phyloP scores from a whole-genome alignment of 1,140 invertebrate species.

The Drosophila ambigua region DNA sequence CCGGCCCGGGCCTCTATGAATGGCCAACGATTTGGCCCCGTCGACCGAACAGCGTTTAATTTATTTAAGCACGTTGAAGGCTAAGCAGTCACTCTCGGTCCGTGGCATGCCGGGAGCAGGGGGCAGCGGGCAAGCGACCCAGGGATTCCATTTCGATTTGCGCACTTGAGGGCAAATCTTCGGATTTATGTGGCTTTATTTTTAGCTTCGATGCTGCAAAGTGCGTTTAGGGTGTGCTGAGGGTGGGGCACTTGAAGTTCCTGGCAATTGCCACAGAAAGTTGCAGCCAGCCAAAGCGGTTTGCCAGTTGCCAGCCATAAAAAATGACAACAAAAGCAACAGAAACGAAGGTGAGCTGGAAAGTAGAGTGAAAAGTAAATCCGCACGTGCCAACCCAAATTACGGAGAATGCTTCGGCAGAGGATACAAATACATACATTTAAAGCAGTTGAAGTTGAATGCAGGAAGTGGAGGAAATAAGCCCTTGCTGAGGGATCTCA shows the following conservation, averaged over 20 bases:
- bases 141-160: slow-evolving; percentile 57
- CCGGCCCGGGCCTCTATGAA: slow-evolving; percentile 6
- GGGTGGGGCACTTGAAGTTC: neutral
- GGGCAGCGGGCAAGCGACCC: slow-evolving; percentile 23
- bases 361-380: slow-evolving; percentile 51
- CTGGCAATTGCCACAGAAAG: too few species aligned
- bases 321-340: slow-evolving; percentile 51
- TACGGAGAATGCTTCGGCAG: slow-evolving; percentile 13
- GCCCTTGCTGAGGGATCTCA: neutral
- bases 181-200: slow-evolving; percentile 71
- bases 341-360: slow-evolving; percentile 43
- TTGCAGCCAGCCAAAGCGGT: too few species aligned
- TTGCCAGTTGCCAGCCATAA: slow-evolving; percentile 31
- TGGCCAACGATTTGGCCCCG: slow-evolving; percentile 30
- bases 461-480: neutral
- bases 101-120: slow-evolving; percentile 5
- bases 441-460: slow-evolving; percentile 15
- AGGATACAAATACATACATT: neutral
- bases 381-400: slow-evolving; percentile 47
- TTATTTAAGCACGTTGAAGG: slow-evolving; percentile 58
- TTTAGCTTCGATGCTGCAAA: slow-evolving; percentile 46
- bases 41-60: slow-evolving; percentile 40
- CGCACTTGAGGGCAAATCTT: slow-evolving; percentile 66
- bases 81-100: slow-evolving; percentile 51
- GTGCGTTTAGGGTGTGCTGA: slow-evolving; percentile 23